Conservation (phyloP, 2,797 vertebrate genomes). For the Euthynnus affinis region DNA sequence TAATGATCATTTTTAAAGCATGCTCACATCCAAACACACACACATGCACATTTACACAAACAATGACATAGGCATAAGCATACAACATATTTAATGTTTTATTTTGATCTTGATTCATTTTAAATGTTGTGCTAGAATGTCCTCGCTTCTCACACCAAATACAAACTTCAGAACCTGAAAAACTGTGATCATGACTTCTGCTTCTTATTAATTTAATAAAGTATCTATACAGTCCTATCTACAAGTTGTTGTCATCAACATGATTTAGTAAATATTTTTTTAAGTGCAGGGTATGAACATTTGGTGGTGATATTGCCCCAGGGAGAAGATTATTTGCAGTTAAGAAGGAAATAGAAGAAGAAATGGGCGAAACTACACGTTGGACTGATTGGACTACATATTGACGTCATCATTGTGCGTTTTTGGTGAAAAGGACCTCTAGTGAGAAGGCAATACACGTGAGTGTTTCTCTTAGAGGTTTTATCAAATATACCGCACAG, state of each 20-base stretch:
- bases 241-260: not conserved
- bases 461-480: constrained; percentile 15
- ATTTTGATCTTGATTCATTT: too few relatives aligned
- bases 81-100: too few relatives aligned
- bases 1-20: not conserved
- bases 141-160: not conserved
- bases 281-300: not conserved
- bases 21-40: not conserved
- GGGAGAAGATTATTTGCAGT: not conserved
- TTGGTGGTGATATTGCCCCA: constrained; percentile 8
- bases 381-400: constrained; percentile 22
- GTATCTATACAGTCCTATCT: not conserved
- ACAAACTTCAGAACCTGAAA: not conserved
- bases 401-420: constrained; percentile 66
- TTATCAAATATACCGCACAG: not conserved
- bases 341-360: not conserved
- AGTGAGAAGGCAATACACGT: constrained; percentile 46
- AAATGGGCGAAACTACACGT: not conserved
- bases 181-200: not conserved
- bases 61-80: too few relatives aligned
- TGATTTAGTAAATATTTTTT: too few relatives aligned
- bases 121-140: too few relatives aligned
- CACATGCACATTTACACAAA: too few relatives aligned
- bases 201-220: not conserved
- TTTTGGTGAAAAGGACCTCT: not conserved